Conservation (phyloP, 2,888 invertebrate species). For the Drosophila rubida region DNA sequence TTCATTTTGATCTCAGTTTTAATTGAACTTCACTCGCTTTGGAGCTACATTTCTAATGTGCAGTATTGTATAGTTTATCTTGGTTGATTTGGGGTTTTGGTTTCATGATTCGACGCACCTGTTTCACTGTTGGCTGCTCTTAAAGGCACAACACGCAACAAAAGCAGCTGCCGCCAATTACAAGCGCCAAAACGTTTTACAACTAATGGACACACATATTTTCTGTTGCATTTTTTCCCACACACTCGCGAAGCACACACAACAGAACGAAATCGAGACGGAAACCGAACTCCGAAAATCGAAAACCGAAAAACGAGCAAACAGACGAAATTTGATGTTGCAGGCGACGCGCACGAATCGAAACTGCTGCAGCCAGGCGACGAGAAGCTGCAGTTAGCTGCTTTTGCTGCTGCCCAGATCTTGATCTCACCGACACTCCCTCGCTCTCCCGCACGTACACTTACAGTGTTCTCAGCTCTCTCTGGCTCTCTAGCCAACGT, state of each 20-base stretch:
- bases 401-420: constrained; percentile 27
- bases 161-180: constrained; percentile 78
- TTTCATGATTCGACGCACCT: constrained; percentile 67
- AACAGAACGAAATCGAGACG: constrained; percentile 13
- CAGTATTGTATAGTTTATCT: constrained; percentile 7
- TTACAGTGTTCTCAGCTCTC: constrained; percentile 33
- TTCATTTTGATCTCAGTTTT: constrained; percentile 17
- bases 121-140: constrained; percentile 57
- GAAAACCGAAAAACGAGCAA: constrained; percentile 7
- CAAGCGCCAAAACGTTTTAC: constrained; percentile 71
- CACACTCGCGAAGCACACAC: constrained; percentile 40
- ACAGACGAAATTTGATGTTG: constrained; percentile 56
- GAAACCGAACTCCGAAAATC: constrained; percentile 1
- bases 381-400: constrained; percentile 62
- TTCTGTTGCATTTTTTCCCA: constrained; percentile 54
- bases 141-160: constrained; percentile 68
- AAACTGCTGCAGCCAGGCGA: constrained; percentile 57
- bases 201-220: constrained; percentile 51
- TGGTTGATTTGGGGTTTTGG: constrained; percentile 8
- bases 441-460: constrained; percentile 34
- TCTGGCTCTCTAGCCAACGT: background rate
- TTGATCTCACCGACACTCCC: constrained; percentile 50
- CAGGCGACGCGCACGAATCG: constrained; percentile 64
- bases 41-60: constrained; percentile 25
- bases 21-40: constrained; percentile 10